Evolutionary conservation across 2,113 vertebrate species (phyloP).

Genomic region (Chlamydotis undulata): DNA sequence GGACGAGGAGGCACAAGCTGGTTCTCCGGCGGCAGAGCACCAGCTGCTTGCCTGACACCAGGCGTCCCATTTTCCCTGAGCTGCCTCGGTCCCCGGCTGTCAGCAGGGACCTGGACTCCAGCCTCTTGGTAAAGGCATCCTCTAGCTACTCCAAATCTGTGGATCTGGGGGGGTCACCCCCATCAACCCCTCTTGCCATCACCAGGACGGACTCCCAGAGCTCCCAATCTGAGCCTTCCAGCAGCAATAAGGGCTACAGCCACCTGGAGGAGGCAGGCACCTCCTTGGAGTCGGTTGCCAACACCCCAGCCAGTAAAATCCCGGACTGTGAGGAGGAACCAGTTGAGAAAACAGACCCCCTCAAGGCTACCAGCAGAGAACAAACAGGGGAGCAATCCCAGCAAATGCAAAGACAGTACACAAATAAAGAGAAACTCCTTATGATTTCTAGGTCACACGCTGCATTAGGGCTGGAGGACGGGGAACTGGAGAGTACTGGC

Average conservation of each 20-base stretch:
- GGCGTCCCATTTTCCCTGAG: conserved; percentile 48
- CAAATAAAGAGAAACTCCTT: conserved; percentile 86
- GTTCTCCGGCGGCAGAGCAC: conserved; percentile 71
- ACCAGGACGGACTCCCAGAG: conserved; percentile 79
- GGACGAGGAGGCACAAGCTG: conserved; percentile 31
- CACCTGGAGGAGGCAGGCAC: conserved; percentile 87
- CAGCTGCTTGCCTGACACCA: conserved; percentile 74
- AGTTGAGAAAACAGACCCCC: conserved; percentile 30
- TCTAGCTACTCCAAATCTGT: conserved; percentile 72
- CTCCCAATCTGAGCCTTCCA: conserved; percentile 82
- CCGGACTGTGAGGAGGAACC: conserved; percentile 66
- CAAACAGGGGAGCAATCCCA: conserved; percentile 31
- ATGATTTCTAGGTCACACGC: conserved; percentile 82
- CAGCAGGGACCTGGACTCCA: conserved; percentile 69
- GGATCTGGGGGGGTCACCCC: conserved; percentile 70
- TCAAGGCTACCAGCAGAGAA: conserved; percentile 66
- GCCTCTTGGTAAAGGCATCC: conserved; percentile 72
- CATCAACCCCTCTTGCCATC: conserved; percentile 54
- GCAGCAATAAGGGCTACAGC: conserved; percentile 92
- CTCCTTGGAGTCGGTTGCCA: conserved; percentile 84
- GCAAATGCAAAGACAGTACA: conserved; percentile 77
- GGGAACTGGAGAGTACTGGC: conserved; percentile 72
- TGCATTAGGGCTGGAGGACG: conserved; percentile 61
- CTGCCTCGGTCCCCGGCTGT: conserved; percentile 62
- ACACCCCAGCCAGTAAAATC: conserved; percentile 57